Evolutionary conservation across 2,113 vertebrate genomes (phyloP).

Genomic region (Dunckerocampus dactyliophorus): DNA sequence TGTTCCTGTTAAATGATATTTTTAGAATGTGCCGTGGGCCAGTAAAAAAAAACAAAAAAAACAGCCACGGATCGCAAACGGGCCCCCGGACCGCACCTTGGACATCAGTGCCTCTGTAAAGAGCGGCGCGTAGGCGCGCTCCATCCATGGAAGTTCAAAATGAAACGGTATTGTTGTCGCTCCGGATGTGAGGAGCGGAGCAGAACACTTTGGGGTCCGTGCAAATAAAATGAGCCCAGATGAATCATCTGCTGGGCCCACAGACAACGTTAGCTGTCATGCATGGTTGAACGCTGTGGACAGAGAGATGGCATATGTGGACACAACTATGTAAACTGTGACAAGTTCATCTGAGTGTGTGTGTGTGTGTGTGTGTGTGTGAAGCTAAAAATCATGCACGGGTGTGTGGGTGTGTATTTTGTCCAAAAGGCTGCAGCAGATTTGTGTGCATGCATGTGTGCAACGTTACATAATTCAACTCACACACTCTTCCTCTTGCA

Average conservation of each 20-base stretch:
- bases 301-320: slow-evolving; percentile 27
- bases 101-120: too few relatives aligned
- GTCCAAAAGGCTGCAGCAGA: slow-evolving; percentile 31
- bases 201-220: too few relatives aligned
- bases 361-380: too few relatives aligned
- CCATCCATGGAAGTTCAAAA: too few relatives aligned
- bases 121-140: too few relatives aligned
- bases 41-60: too few relatives aligned
- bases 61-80: too few relatives aligned
- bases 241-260: slow-evolving; percentile 40
- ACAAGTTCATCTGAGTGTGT: slow-evolving; percentile 10
- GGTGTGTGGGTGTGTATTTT: slow-evolving; percentile 31
- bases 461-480: slow-evolving; percentile 69
- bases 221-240: slow-evolving; percentile 40
- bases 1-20: too few relatives aligned
- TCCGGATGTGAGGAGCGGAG: too few relatives aligned
- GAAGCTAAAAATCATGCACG: not conserved
- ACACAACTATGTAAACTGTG: slow-evolving; percentile 10
- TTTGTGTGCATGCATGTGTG: slow-evolving; percentile 14
- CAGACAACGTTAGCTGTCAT: slow-evolving; percentile 29
- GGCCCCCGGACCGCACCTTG: too few relatives aligned
- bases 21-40: too few relatives aligned
- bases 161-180: too few relatives aligned
- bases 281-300: slow-evolving; percentile 28
- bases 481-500: slow-evolving; percentile 92